Conservation (phyloP, 1,140 invertebrate species). For the Macrotrachela quadricornifera region DNA sequence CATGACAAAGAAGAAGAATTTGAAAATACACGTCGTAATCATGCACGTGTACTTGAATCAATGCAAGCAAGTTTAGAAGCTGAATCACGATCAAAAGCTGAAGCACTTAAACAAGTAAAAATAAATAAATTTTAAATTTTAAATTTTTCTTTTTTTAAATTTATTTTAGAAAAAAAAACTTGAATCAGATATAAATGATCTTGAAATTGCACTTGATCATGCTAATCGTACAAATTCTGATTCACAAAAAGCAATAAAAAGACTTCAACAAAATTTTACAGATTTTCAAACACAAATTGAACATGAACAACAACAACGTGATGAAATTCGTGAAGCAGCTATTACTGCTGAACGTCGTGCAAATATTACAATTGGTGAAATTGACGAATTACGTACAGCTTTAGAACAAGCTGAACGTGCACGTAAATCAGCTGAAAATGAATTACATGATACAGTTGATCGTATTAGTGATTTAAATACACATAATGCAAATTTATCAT, state of each 20-base stretch:
- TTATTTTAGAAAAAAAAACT: conserved; percentile 96
- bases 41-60: conserved; percentile 90
- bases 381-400: conserved; percentile 80
- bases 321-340: conserved; percentile 84
- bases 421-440: conserved; percentile 81
- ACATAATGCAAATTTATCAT: conserved; percentile 66
- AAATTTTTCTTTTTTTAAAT: no score
- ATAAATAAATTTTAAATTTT: no score
- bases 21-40: conserved; percentile 87
- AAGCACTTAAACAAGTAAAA: conserved; percentile 52
- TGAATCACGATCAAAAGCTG: conserved; percentile 94
- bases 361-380: conserved; percentile 74
- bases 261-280: conserved; percentile 60
- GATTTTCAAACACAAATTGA: conserved; percentile 54
- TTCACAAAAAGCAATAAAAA: conserved; percentile 94
- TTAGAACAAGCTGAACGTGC: conserved; percentile 78
- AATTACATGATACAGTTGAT: conserved; percentile 82
- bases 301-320: conserved; percentile 84
- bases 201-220: conserved; percentile 82
- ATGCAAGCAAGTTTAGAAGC: conserved; percentile 97
- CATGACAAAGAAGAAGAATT: conserved; percentile 97
- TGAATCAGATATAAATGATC: conserved; percentile 94
- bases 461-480: conserved; percentile 81
- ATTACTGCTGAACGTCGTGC: conserved; percentile 84
- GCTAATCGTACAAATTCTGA: conserved; percentile 60